Evolutionary conservation across 2,113 vertebrate species (phyloP).

Genomic region (Phoxinus phoxinus): DNA sequence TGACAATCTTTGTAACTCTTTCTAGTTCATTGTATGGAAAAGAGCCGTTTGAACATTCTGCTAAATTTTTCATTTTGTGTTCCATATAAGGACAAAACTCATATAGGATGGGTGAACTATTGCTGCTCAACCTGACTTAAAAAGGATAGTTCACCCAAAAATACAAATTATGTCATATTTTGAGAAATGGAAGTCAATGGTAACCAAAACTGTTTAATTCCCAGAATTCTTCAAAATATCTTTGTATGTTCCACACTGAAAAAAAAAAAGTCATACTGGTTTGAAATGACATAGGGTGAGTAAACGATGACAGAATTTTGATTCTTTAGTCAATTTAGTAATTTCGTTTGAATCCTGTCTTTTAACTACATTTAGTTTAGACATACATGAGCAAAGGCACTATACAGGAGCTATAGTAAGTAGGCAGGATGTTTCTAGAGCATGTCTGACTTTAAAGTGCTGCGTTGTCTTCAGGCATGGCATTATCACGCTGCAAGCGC

Average conservation of each 20-base stretch:
- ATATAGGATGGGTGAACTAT: neutral
- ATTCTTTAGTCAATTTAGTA: neutral
- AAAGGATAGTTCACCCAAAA: neutral
- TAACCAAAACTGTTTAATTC: too few relatives aligned
- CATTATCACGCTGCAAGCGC: conserved; percentile 92
- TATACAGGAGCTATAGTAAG: neutral
- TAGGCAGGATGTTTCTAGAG: neutral
- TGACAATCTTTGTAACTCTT: too few relatives aligned
- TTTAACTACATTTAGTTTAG: neutral
- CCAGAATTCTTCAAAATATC: neutral
- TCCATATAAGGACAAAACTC: neutral
- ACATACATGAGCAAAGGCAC: neutral
- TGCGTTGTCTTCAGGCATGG: conserved; percentile 81
- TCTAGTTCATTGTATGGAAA: neutral
- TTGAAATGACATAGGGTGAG: neutral
- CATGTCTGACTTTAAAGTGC: neutral
- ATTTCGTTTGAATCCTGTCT: neutral
- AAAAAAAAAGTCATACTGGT: neutral
- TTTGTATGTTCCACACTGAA: neutral
- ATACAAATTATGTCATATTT: neutral
- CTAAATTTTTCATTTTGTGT: neutral
- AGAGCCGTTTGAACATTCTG: neutral
- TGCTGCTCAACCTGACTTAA: neutral
- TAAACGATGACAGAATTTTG: neutral
- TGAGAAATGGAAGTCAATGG: neutral